Conservation (phyloP, 2,797 vertebrate genomes). For the Notoglanidium macrostoma region DNA sequence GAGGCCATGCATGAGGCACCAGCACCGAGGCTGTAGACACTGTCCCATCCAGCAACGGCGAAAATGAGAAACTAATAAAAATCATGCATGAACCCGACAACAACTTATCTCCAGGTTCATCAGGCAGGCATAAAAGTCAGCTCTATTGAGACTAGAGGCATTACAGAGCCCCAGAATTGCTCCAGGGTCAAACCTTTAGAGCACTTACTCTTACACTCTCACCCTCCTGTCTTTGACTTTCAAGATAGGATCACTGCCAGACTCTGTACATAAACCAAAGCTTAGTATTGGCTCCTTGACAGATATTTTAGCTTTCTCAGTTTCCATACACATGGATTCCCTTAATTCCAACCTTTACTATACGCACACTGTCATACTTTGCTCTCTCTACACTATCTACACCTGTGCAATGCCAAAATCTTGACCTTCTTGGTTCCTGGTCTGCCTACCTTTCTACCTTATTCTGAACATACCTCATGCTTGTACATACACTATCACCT, state of each 20-base stretch:
- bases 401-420: neutral
- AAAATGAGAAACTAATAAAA: neutral
- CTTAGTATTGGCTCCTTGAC: neutral
- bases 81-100: neutral
- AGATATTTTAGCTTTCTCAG: neutral
- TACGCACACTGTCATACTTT: neutral
- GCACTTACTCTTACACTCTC: neutral
- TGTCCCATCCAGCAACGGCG: neutral
- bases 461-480: neutral
- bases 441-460: neutral
- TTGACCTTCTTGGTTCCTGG: neutral
- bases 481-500: neutral
- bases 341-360: neutral
- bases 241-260: neutral
- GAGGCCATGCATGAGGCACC: neutral
- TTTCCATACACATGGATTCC: neutral
- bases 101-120: neutral
- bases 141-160: neutral
- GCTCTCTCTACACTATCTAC: neutral
- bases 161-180: constrained; percentile 1
- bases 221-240: neutral
- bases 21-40: neutral
- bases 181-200: constrained; percentile 8
- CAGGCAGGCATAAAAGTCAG: neutral
- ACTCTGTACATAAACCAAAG: neutral